Percentiles rank a stretch among this genome's conserved stretches.
These are phyloP conservation scores for Odontamblyopus rebecca DNA, from an alignment of 2,797 vertebrate genomes.

Conservation along the genomic window DNA sequence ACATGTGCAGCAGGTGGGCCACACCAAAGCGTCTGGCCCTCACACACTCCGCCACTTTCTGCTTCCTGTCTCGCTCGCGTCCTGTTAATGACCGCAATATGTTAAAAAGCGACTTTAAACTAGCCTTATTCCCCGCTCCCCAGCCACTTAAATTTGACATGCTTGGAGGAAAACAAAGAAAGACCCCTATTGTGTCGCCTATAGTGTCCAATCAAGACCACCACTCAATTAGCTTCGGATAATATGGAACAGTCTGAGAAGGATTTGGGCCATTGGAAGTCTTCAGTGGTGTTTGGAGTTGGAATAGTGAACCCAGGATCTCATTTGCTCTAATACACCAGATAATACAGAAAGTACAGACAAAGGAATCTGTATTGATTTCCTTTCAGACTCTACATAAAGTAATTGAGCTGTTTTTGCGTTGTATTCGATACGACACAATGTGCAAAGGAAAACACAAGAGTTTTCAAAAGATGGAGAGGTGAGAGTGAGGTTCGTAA, in stretches of 20 bases:
- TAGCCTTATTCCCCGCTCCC: conserved; percentile 28
- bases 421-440: conserved; percentile 32
- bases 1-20: conserved; percentile 68
- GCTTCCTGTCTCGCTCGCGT: conserved; percentile 50
- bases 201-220: conserved; percentile 64
- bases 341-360: conserved; percentile 32
- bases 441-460: conserved; percentile 10
- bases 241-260: conserved; percentile 33
- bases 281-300: conserved; percentile 10
- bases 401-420: conserved; percentile 48
- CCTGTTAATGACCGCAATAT: conserved; percentile 64
- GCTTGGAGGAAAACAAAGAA: conserved; percentile 67
- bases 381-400: conserved; percentile 34
- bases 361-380: conserved; percentile 48
- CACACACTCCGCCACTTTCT: conserved; percentile 28
- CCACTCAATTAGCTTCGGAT: conserved; percentile 60
- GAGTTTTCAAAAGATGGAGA: background rate
- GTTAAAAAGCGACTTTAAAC: conserved; percentile 63
- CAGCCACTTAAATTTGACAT: conserved; percentile 65
- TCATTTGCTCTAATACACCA: conserved; percentile 19
- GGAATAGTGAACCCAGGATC: conserved; percentile 6
- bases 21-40: conserved; percentile 56
- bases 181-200: conserved; percentile 66
- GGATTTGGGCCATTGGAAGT: conserved; percentile 38
- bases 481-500: too few relatives aligned